Evolutionary conservation across 2,797 vertebrate genomes (phyloP).

Genomic region (Mionectes olivaceus): DNA sequence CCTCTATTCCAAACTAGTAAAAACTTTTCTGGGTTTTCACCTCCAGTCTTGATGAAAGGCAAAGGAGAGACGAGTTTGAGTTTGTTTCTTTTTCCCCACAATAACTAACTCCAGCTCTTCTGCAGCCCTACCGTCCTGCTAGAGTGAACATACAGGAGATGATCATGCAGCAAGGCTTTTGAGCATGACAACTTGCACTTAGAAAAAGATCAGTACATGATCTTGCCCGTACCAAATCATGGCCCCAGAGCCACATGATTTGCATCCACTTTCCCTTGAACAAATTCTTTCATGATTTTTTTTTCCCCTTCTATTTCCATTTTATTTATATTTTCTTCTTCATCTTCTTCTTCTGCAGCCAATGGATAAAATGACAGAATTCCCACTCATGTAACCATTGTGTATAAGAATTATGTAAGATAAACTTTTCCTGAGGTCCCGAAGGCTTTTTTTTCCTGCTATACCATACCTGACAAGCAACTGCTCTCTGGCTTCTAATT

Average conservation of each 20-base stretch:
- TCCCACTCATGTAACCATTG: constrained; percentile 5
- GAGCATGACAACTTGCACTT: background rate
- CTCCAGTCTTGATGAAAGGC: background rate
- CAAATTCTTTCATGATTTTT: background rate
- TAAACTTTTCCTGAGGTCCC: background rate
- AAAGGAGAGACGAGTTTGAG: background rate
- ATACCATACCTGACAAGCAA: background rate
- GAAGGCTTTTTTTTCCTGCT: background rate
- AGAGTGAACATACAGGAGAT: background rate
- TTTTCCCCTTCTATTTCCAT: background rate
- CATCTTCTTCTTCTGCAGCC: constrained; percentile 16
- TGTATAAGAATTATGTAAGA: background rate
- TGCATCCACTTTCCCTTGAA: background rate
- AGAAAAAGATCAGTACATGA: background rate
- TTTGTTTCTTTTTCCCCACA: background rate
- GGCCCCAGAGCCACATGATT: background rate
- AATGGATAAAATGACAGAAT: constrained; percentile 28
- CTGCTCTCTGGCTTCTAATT: constrained; percentile 29
- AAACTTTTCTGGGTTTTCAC: constrained; percentile 17
- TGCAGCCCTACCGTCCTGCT: background rate
- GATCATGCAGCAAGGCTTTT: background rate
- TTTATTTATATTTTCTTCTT: background rate
- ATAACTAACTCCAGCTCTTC: background rate
- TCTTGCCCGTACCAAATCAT: background rate
- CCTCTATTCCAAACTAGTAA: background rate